Percentiles rank a stretch among this genome's conserved stretches.
Conservation (phyloP, 2,113 vertebrate genomes). For the Thinocorus orbignyianus region DNA sequence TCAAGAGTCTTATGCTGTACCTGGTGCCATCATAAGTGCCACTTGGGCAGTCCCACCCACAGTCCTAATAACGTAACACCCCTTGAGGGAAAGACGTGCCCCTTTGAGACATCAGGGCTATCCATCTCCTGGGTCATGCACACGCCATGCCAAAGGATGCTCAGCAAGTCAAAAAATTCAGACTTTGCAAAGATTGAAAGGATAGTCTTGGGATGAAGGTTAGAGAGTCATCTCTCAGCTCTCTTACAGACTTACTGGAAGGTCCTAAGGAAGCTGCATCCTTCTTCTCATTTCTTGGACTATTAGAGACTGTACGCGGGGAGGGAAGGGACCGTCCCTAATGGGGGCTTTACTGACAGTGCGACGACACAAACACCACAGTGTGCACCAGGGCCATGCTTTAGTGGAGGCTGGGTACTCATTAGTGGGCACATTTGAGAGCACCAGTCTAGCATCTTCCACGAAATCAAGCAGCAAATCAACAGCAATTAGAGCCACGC, state of each 20-base stretch:
- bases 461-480: slow-evolving; percentile 37
- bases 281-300: background rate
- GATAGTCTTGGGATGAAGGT: background rate
- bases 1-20: background rate
- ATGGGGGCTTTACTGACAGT: background rate
- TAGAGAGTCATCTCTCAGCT: background rate
- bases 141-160: background rate
- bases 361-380: background rate
- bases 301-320: rapidly evolving
- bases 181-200: background rate
- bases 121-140: background rate
- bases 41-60: background rate
- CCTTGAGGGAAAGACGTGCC: background rate
- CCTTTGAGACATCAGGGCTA: background rate
- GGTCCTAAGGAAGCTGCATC: background rate
- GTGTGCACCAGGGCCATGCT: rapidly evolving
- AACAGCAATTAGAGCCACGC: slow-evolving; percentile 24
- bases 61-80: background rate
- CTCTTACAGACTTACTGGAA: background rate
- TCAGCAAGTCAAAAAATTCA: background rate
- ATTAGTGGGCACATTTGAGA: background rate
- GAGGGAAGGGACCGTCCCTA: background rate
- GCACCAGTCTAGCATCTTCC: background rate
- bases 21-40: background rate
- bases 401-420: background rate